Base-by-base conservation (phyloP, 2,113 vertebrate species). In the Anthoscopus minutus region DNA sequence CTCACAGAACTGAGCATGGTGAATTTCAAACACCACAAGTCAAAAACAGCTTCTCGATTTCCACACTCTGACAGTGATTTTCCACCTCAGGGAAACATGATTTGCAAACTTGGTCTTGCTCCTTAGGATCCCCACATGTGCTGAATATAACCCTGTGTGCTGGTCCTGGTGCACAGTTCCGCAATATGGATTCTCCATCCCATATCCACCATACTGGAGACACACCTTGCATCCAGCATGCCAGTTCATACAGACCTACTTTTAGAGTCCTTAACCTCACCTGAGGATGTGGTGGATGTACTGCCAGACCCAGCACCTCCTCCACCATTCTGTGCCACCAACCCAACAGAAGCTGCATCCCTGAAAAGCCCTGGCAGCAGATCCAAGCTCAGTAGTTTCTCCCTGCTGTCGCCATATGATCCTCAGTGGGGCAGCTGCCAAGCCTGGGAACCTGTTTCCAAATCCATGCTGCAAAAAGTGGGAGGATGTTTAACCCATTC, bases 131-230 rank as follows among this genome's bases (percentile, higher is more conserved):
- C 50, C 16, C n/a, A 79, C 12, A 13, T 8, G 23, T 3, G 4
- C 19, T 51, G 70, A 30, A 35, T 0, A 4, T 10, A 47, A 4
- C 27, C 45, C 40, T 20, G 35, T 1, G 7, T 37, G 54, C 42
- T 70, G 56, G 19, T 66, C 47, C 23, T 4, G 4, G 25, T 6
- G 2, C 35, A 38, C 5, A 15, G 6, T 7, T 61, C 42, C 9
- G 5, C 48, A 45, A 7, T 12, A 40, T 13, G 11, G 45, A 25
- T n/a, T 66, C 60, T 62, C 57, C 27, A 72, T 21, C 44, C 38
- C 35, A 10, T 6, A 54, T 2, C 51, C 25, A 42, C 66, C 1
- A 0, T 0, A 2, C 38, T 31, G 51, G 25, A 53, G n/a, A 23
- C 57, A 25, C 33, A 23, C 30, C 28, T 50, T 45, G 21, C 6